Conservation (phyloP, 2,888 invertebrate genomes). For the Heteromyza rotundicornis region DNA sequence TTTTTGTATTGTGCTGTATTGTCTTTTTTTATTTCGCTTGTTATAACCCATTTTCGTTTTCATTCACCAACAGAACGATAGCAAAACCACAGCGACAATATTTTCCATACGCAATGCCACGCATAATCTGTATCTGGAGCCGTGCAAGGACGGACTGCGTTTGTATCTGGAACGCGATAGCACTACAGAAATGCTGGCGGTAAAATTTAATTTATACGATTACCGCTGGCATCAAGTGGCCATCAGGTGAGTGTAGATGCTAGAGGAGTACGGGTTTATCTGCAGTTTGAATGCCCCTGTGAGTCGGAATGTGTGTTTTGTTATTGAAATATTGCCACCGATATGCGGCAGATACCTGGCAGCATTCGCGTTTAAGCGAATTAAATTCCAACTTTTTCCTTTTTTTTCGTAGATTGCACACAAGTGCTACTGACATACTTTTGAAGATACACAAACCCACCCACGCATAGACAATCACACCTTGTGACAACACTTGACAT, state of each 20-base stretch:
- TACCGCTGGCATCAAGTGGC: constrained; percentile 63
- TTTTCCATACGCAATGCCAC: constrained; percentile 60
- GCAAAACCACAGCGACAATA: constrained; percentile 50
- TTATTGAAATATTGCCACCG: too few species aligned
- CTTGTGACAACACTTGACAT: not conserved
- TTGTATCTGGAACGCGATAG: constrained; percentile 61
- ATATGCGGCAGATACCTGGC: too few species aligned
- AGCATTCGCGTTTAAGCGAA: too few species aligned
- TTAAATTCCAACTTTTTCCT: not conserved
- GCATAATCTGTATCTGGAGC: constrained; percentile 61
- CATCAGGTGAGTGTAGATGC: constrained; percentile 56
- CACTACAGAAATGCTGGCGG: constrained; percentile 62
- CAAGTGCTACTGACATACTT: not conserved
- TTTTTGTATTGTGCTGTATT: constrained; percentile 6
- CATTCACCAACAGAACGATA: constrained; percentile 14
- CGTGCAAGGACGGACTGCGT: constrained; percentile 57
- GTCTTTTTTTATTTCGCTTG: constrained; percentile 8
- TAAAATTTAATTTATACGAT: constrained; percentile 62
- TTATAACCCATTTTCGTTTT: constrained; percentile 2
- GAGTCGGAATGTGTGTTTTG: constrained; percentile 30
- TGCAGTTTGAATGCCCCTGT: constrained; percentile 9
- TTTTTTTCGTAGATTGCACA: constrained; percentile 7
- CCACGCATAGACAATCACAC: not conserved
- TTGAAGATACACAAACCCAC: not conserved
- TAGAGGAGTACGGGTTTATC: not conserved